Base-by-base conservation (phyloP, 1,140 invertebrate genomes). In the Alviniconcha marisindica region DNA sequence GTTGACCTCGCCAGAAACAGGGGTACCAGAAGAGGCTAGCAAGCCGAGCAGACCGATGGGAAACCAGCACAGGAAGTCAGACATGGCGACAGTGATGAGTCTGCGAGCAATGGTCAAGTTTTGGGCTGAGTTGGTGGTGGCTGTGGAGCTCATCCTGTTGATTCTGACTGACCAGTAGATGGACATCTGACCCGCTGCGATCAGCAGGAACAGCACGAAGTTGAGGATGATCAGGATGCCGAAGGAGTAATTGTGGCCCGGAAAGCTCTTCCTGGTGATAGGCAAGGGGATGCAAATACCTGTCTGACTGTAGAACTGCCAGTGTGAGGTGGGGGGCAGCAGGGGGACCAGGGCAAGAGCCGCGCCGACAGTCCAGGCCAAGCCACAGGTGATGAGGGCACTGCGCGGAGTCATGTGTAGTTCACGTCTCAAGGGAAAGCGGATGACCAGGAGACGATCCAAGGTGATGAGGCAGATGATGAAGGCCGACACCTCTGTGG, bases 381-480 rank as follows among this genome's bases (percentile, higher is more conserved):
- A n/a, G n/a, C n/a, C n/a, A n/a, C n/a, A n/a, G n/a, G n/a, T n/a
- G n/a, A n/a, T n/a, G n/a, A n/a, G n/a, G n/a, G n/a, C n/a, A n/a
- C n/a, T n/a, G n/a, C n/a, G n/a, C n/a, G 36, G 38, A 81, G 1
- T 87, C 48, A 10, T 51, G 21, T 10, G 28, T 24, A 7, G 84
- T 42, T n/a, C n/a, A n/a, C n/a, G n/a, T n/a, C 79, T 44, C n/a
- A 90, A 88, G 33, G 88, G 88, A 82, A 83, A 89, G 18, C 85
- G 83, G 18, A 90, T 78, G 12, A 76, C 76, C 0, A 90, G 48
- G 66, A 85, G 82, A 42, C 89, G 28, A 38, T 90, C 89, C 12
- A 86, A n/a, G 15, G 89, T 86, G 63, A 89, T 88, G 2, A 89
- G 44, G 42, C 83, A 82, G n/a, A 90, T 66, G 7, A 88, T 60